phyloP scores from a whole-genome alignment of 2,797 vertebrate species.

The Remorina albescens region DNA sequence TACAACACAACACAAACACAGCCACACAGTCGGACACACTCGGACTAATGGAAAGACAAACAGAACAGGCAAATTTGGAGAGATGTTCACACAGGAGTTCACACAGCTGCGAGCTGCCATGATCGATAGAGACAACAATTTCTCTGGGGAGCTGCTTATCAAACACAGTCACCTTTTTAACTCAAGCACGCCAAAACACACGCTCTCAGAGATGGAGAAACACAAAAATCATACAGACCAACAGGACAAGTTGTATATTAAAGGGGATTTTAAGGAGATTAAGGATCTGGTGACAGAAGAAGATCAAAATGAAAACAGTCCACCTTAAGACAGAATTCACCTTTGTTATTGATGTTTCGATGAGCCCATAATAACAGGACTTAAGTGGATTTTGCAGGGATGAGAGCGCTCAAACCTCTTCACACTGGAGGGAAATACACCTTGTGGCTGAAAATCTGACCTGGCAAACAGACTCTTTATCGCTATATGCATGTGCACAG shows the following conservation, averaged over 20 bases:
- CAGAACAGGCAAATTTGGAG: slow-evolving; percentile 44
- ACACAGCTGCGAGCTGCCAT: slow-evolving; percentile 38
- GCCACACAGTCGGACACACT: slow-evolving; percentile 29
- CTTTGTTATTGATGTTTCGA: slow-evolving; percentile 21
- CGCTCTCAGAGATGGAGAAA: slow-evolving; percentile 32
- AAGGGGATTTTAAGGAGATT: slow-evolving; percentile 79
- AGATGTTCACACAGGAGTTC: slow-evolving; percentile 29
- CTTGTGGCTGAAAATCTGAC: slow-evolving; percentile 21
- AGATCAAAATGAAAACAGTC: slow-evolving; percentile 62
- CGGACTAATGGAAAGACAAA: slow-evolving; percentile 56
- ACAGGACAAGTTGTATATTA: slow-evolving; percentile 73
- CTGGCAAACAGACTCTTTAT: not conserved
- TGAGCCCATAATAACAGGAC: slow-evolving; percentile 24
- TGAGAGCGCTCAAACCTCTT: slow-evolving; percentile 40
- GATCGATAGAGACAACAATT: slow-evolving; percentile 50
- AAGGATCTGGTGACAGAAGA: slow-evolving; percentile 81
- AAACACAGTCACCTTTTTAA: slow-evolving; percentile 33
- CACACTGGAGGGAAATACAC: slow-evolving; percentile 10
- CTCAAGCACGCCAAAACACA: slow-evolving; percentile 3
- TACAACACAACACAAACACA: slow-evolving; percentile 68
- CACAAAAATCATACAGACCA: slow-evolving; percentile 42
- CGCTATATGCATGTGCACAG: not conserved
- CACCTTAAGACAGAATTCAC: slow-evolving; percentile 65
- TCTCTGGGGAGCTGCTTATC: slow-evolving; percentile 60
- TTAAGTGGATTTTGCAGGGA: slow-evolving; percentile 48